A percentile compares a stretch with the other conserved stretches of the same genome.
These are phyloP conservation scores for Plusia festucae DNA, from an alignment of 2,888 invertebrate genomes.

Conservation along the genomic window DNA sequence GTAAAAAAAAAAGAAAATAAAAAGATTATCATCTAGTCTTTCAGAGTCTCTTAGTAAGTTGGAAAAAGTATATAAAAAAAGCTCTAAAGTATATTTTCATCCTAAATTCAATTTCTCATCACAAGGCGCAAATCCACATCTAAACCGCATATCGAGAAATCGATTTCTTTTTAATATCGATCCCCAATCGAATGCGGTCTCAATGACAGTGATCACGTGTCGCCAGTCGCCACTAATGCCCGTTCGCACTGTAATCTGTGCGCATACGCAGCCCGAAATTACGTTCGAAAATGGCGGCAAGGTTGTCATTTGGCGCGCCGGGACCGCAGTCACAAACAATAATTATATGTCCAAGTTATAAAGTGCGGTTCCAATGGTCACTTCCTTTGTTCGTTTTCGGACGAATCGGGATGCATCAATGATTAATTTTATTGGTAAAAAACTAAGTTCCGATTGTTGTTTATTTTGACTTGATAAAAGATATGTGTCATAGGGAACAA, in stretches of 20 bases:
- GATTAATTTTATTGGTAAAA: conserved; percentile 42
- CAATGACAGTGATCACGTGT: conserved; percentile 77
- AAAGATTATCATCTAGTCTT: too few relatives aligned
- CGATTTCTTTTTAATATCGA: conserved; percentile 65
- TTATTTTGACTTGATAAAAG: conserved; percentile 6
- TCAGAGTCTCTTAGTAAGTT: too few relatives aligned
- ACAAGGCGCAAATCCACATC: conserved; percentile 48
- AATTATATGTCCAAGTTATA: conserved; percentile 71
- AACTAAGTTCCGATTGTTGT: conserved; percentile 38
- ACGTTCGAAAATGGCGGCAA: conserved; percentile 77
- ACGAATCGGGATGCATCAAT: conserved; percentile 23
- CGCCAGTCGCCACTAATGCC: conserved; percentile 75
- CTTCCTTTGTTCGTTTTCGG: conserved; percentile 65
- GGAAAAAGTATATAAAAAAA: too few relatives aligned
- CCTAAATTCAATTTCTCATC: conserved; percentile 1
- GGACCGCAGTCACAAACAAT: conserved; percentile 72
- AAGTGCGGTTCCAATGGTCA: conserved; percentile 73
- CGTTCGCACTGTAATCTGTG: conserved; percentile 83
- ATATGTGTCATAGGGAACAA: background rate
- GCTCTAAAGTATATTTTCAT: background rate
- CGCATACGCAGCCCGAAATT: conserved; percentile 78
- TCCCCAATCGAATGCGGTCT: conserved; percentile 65
- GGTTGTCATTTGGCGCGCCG: conserved; percentile 83
- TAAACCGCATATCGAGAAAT: conserved; percentile 63
- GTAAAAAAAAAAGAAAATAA: too few relatives aligned